Evolutionary conservation across 2,113 vertebrate genomes (phyloP).

Genomic region (Varanus salvator): DNA sequence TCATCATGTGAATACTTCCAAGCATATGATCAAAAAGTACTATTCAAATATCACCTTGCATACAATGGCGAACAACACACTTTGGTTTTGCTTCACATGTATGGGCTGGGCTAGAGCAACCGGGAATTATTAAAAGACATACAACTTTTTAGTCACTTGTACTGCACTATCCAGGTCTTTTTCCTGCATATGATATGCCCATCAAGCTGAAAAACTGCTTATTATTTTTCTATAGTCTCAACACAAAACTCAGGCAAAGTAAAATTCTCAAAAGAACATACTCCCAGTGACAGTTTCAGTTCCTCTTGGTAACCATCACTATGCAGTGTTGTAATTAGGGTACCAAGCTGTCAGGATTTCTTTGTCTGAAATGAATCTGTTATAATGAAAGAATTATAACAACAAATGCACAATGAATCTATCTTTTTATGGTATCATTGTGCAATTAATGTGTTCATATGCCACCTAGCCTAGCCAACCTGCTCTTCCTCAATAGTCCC

Average conservation of each 20-base stretch:
- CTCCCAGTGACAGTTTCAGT: constrained; percentile 60
- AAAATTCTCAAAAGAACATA: constrained; percentile 69
- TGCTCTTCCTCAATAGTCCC: constrained; percentile 47
- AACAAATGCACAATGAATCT: constrained; percentile 70
- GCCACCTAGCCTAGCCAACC: constrained; percentile 12
- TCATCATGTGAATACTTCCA: not conserved
- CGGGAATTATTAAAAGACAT: not conserved
- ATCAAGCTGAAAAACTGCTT: constrained; percentile 30
- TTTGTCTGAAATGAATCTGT: constrained; percentile 73
- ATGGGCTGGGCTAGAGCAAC: not conserved
- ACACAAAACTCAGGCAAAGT: constrained; percentile 68
- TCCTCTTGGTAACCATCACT: constrained; percentile 57
- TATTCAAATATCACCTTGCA: constrained; percentile 20
- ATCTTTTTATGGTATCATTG: constrained; percentile 67
- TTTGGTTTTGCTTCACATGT: not conserved
- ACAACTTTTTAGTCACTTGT: constrained; percentile 18
- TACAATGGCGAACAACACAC: not conserved
- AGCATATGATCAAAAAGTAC: not conserved
- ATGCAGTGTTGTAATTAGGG: constrained; percentile 72
- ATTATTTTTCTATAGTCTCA: constrained; percentile 53
- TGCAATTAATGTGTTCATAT: constrained; percentile 75
- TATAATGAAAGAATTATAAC: constrained; percentile 71
- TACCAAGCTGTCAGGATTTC: constrained; percentile 74
- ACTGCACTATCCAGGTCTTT: constrained; percentile 64
- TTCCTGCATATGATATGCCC: constrained; percentile 12